Evolutionary conservation across 1,140 invertebrate genomes (phyloP).

Genomic region (Trichonephila clavipes): DNA sequence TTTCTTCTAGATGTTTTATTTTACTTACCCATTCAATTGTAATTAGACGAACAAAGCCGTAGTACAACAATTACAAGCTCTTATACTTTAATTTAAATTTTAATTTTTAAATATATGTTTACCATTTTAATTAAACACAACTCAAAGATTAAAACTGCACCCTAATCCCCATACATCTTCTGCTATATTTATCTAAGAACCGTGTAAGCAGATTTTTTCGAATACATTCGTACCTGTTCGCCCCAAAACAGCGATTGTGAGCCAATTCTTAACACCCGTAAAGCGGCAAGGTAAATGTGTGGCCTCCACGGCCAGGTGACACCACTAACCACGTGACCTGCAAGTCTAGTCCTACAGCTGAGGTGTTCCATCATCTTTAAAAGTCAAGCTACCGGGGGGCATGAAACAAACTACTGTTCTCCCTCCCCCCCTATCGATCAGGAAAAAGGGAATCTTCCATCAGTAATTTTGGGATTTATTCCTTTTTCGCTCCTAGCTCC

Average conservation of each 20-base stretch:
- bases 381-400: conserved; percentile 16
- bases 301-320: conserved; percentile 8
- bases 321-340: conserved; percentile 44
- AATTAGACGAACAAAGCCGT: no score
- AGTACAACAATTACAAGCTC: no score
- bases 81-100: no score
- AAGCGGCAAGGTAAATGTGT: neutral
- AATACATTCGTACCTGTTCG: neutral
- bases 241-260: neutral
- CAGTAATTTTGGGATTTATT: conserved; percentile 27
- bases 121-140: no score
- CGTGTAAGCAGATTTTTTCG: neutral
- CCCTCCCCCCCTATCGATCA: conserved; percentile 27
- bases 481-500: neutral
- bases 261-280: neutral
- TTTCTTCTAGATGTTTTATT: no score
- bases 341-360: conserved; percentile 42
- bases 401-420: neutral
- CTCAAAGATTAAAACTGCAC: no score
- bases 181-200: neutral
- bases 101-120: no score
- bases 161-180: no score
- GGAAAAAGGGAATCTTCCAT: conserved; percentile 25
- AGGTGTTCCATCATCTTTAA: conserved; percentile 50
- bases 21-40: no score